Evolutionary conservation across 2,113 vertebrate species (phyloP).

Genomic region (Prinia subflava): DNA sequence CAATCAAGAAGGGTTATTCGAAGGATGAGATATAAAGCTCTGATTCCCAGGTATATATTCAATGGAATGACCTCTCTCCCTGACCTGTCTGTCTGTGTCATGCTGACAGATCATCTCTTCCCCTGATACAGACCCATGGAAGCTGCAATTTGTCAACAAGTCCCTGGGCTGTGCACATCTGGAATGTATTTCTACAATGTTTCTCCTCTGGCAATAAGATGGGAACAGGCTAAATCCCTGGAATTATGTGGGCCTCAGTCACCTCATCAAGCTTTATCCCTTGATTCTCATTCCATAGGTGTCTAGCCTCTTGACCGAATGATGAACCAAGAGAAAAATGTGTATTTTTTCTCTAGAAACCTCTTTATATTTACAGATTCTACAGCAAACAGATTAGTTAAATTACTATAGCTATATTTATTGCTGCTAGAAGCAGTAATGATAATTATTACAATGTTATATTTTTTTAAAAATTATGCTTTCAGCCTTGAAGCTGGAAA

Average conservation of each 20-base stretch:
- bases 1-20: background rate
- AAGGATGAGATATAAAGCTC: background rate
- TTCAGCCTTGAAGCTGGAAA: background rate
- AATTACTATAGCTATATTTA: background rate
- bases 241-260: background rate
- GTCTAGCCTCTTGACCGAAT: background rate
- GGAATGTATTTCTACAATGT: background rate
- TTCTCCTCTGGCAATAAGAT: background rate
- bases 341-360: background rate
- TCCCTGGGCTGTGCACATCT: background rate
- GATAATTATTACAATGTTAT: background rate
- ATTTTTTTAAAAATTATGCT: background rate
- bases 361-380: background rate
- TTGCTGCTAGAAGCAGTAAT: background rate
- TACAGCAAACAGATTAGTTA: background rate
- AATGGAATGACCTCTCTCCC: background rate
- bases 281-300: background rate
- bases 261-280: constrained; percentile 10
- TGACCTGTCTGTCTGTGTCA: background rate
- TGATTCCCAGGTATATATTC: constrained; percentile 10
- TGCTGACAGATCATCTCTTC: background rate
- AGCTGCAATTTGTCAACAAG: constrained; percentile 24
- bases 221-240: background rate
- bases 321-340: background rate
- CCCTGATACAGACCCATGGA: background rate